phyloP scores from a whole-genome alignment of 2,113 vertebrate species.

The Circaetus gallicus region DNA sequence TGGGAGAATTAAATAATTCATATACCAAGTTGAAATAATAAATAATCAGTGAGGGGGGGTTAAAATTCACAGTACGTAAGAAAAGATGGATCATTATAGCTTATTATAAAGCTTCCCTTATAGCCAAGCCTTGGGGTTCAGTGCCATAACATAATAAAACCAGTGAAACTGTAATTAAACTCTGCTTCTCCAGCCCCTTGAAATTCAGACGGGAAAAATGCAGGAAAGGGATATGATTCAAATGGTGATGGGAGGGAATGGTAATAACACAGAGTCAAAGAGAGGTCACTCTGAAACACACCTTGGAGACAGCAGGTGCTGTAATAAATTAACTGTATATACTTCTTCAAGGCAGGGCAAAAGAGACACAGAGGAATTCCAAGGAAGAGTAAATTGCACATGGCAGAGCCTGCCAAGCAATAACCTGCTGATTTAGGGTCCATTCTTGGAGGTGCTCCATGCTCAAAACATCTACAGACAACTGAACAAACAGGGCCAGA shows the following conservation, averaged over 20 bases:
- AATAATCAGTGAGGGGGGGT: neutral
- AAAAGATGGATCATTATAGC: neutral
- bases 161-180: constrained; percentile 11
- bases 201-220: constrained; percentile 8
- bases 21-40: neutral
- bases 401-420: neutral
- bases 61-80: neutral
- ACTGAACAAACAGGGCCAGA: neutral
- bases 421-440: neutral
- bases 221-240: constrained; percentile 1
- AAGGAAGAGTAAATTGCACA: neutral
- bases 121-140: neutral
- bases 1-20: neutral
- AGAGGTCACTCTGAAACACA: constrained; percentile 21
- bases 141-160: neutral
- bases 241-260: neutral
- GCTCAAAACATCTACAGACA: neutral
- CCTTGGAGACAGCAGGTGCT: constrained; percentile 10
- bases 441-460: neutral
- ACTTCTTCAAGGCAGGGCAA: neutral
- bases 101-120: neutral
- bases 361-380: neutral
- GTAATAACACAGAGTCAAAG: neutral
- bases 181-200: neutral
- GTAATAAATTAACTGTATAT: constrained; percentile 14